A percentile compares a stretch with the other conserved stretches of the same genome.
Evolutionary conservation across 2,888 invertebrate genomes (phyloP).

Genomic region (Ceriagrion tenellum): DNA sequence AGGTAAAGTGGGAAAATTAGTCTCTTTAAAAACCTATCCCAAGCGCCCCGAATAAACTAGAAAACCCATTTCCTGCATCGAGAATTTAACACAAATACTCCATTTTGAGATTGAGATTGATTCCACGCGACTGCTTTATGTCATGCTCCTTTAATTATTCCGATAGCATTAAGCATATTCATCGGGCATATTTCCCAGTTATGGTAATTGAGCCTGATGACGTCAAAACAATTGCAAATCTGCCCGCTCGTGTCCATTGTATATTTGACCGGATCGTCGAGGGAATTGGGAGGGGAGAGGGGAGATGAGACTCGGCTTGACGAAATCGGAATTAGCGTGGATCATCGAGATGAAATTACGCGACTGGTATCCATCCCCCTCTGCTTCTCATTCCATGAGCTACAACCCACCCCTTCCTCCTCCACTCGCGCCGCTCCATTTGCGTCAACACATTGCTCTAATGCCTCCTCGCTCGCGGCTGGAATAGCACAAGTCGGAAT

Average conservation of each 20-base stretch:
- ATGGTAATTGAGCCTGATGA: constrained; percentile 12
- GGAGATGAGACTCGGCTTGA: background rate
- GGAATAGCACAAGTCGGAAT: background rate
- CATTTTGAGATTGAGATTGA: background rate
- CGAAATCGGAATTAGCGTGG: constrained; percentile 4
- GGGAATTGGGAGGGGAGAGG: background rate
- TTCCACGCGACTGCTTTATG: background rate
- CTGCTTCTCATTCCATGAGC: background rate
- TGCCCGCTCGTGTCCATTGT: background rate
- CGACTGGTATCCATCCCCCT: background rate
- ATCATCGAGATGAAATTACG: constrained; percentile 39
- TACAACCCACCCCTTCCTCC: background rate
- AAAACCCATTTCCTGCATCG: background rate
- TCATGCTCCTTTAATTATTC: background rate
- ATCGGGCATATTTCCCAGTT: constrained; percentile 1
- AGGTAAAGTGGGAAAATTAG: no score
- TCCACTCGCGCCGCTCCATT: background rate
- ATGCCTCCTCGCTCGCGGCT: background rate
- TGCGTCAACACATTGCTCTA: background rate
- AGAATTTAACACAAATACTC: background rate
- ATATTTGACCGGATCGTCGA: background rate
- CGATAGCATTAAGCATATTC: constrained; percentile 26
- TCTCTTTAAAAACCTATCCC: no score
- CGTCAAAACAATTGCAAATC: constrained; percentile 44
- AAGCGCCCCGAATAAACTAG: no score